A percentile compares a stretch with the other conserved stretches of the same genome.
Conservation (phyloP, 2,888 invertebrate species). For the Hesperia comma region DNA sequence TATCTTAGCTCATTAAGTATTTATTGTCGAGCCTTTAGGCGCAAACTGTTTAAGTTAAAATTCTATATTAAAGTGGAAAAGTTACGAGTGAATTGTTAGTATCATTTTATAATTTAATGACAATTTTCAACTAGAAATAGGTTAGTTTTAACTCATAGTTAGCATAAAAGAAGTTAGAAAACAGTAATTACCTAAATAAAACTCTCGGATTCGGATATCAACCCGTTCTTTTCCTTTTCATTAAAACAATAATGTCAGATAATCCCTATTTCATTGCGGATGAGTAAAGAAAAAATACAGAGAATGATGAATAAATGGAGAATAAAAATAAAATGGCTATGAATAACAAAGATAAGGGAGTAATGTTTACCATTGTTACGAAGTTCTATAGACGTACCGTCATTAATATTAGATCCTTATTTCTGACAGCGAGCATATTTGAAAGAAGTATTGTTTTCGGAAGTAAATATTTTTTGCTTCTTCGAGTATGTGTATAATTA, state of each 20-base stretch:
- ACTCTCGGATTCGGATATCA: not conserved
- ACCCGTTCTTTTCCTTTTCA: not conserved
- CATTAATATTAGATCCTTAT: not conserved
- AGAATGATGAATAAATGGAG: conserved; percentile 4
- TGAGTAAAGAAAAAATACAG: not conserved
- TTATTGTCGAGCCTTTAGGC: no score
- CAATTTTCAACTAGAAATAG: no score
- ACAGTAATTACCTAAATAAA: not conserved
- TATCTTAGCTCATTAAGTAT: no score
- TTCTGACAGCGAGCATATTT: not conserved
- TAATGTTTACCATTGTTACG: conserved; percentile 7
- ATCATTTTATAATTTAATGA: no score
- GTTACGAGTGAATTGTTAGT: no score
- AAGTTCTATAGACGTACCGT: not conserved
- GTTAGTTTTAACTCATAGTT: no score
- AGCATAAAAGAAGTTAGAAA: no score
- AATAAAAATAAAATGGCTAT: not conserved
- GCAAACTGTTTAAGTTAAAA: no score
- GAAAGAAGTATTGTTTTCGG: not conserved
- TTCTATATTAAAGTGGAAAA: no score
- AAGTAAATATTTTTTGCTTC: no score
- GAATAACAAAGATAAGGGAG: conserved; percentile 23
- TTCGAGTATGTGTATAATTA: no score
- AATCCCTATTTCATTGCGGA: conserved; percentile 19
- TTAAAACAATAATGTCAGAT: conserved; percentile 9